Evolutionary conservation across 2,113 vertebrate species (phyloP), one percentile per base, ranked within the genome.

Genomic region (Podarcis muralis): DNA sequence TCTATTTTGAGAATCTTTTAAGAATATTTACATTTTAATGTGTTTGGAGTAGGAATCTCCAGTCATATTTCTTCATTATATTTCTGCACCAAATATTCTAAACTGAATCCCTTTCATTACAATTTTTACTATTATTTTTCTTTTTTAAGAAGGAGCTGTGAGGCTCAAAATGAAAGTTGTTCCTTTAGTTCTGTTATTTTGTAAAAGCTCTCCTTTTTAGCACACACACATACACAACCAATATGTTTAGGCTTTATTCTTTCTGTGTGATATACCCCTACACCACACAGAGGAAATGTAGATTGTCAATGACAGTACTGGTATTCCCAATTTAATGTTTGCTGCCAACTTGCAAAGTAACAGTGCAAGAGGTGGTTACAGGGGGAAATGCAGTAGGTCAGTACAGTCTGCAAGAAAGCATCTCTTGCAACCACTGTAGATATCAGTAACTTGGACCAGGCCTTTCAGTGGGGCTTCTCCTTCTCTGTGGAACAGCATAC

Each of bases 11-110:
- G 35, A 0, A 18, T 89, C 6, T 3, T 91, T 86, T 48, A 69
- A 93, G 71, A 80, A 32, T 3, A 35, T 62, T 86, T 86, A 4
- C 83, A 12, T 82, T 92, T 92, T 66, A 82, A 65, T 6, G 18
- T 87, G 23, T 53, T 8, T 85, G 5, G 84, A 37, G 1, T 81
- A 59, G 20, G 15, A 81, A 13, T 37, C 22, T 81, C 65, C 59
- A 43, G 68, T 57, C 0, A 30, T 75, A 57, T 16, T 68, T 84
- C n/a, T 71, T 22, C 69, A 25, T 4, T 90, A 76, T 22, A 5
- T 90, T 90, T 76, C 81, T 22, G 68, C 32, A 76, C n/a, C 6
- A 37, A 35, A 87, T 27, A 62, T 74, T 81, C 15, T 75, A 2
- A 69, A 43, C 84, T 89, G 25, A 6, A 27, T 57, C 22, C 18